Evolutionary conservation across 2,797 vertebrate genomes (phyloP).

Genomic region (Myotis findleyi): DNA sequence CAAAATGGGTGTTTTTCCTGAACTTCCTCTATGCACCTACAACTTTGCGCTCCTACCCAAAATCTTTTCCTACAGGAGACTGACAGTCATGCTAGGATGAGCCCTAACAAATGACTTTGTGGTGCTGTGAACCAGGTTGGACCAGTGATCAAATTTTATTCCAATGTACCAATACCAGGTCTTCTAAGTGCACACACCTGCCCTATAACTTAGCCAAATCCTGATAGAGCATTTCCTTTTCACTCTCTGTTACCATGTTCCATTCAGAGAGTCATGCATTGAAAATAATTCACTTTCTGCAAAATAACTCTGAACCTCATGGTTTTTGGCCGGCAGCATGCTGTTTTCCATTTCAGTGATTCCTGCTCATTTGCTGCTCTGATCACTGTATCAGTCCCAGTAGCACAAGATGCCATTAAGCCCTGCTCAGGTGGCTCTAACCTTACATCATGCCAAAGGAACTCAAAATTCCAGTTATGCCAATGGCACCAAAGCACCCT

Average conservation of each 20-base stretch:
- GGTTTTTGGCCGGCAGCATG: slow-evolving; percentile 44
- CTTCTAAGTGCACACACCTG: neutral
- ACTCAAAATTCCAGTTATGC: neutral
- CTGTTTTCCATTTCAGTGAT: slow-evolving; percentile 71
- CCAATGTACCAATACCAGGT: slow-evolving; percentile 8
- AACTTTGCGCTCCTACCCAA: neutral
- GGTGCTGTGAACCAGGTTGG: slow-evolving; percentile 28
- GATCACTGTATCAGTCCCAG: neutral
- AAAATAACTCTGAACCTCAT: slow-evolving; percentile 62
- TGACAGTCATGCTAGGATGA: neutral
- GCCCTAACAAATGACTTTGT: slow-evolving; percentile 22
- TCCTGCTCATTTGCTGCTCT: neutral
- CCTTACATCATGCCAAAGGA: neutral
- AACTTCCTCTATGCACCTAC: neutral
- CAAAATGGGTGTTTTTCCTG: neutral
- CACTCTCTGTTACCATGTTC: slow-evolving; percentile 18
- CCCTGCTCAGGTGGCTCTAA: neutral
- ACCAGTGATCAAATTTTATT: slow-evolving; percentile 40
- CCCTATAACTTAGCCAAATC: slow-evolving; percentile 55
- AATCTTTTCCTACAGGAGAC: neutral
- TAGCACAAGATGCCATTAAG: neutral
- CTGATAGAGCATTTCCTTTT: slow-evolving; percentile 64
- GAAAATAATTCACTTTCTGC: slow-evolving; percentile 63
- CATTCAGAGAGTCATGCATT: neutral
- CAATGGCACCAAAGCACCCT: neutral